These are phyloP conservation scores for Lottia scabra DNA, from an alignment of 2,888 invertebrate species.

Conservation along the genomic window DNA sequence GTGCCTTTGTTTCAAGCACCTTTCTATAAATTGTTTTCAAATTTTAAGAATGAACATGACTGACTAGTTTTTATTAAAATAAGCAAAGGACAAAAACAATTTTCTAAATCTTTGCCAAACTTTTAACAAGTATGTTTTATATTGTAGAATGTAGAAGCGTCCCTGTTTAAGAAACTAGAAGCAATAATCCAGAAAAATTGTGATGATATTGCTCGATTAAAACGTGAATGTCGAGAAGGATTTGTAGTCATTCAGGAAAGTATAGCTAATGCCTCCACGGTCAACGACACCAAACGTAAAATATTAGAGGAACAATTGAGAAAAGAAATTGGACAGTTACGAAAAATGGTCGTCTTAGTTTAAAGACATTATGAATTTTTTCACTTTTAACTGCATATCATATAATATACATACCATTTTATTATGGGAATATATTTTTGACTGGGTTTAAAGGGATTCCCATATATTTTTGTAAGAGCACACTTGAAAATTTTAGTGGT, in stretches of 20 bases:
- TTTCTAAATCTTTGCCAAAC: no score
- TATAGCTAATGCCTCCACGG: slow-evolving; percentile 66
- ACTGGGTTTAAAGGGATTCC: no score
- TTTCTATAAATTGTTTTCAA: no score
- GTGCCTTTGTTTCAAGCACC: no score
- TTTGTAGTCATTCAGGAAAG: slow-evolving; percentile 67
- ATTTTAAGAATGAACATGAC: no score
- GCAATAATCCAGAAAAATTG: slow-evolving; percentile 43
- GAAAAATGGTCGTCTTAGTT: slow-evolving; percentile 68
- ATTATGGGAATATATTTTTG: no score
- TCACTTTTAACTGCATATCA: no score
- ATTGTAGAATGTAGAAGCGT: slow-evolving; percentile 51
- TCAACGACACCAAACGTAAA: slow-evolving; percentile 66
- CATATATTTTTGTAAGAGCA: no score
- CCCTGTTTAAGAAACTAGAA: slow-evolving; percentile 47
- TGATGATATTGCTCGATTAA: slow-evolving; percentile 61
- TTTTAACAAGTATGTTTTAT: slow-evolving; percentile 9
- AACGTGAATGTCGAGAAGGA: slow-evolving; percentile 64
- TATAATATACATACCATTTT: no score
- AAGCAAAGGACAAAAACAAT: no score
- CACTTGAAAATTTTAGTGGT: no score
- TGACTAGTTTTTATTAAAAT: no score
- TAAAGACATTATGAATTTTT: slow-evolving; percentile 21
- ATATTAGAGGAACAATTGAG: slow-evolving; percentile 66
- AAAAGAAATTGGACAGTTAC: slow-evolving; percentile 66